Evolutionary conservation across 2,888 invertebrate genomes (phyloP).

Genomic region (Chalcis sispes): DNA sequence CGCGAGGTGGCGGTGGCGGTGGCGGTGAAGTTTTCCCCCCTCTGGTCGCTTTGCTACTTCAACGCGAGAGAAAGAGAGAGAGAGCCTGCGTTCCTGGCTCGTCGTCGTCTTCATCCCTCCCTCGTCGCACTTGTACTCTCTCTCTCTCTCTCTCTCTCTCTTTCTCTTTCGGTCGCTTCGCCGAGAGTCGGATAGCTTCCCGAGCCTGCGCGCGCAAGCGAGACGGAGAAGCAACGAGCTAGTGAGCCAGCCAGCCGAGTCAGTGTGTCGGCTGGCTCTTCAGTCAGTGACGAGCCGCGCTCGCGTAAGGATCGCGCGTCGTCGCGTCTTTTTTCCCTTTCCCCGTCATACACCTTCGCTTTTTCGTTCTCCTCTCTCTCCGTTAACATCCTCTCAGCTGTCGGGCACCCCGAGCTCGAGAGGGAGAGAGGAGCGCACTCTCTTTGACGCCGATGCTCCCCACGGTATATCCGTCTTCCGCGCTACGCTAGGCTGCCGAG

Average conservation of each 20-base stretch:
- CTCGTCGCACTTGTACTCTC: no score
- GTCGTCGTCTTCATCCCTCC: no score
- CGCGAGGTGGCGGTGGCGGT: constrained; percentile 14
- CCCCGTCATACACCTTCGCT: background rate
- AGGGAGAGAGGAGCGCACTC: background rate
- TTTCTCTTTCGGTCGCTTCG: background rate
- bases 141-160: constrained; percentile 22
- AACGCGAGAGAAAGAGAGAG: no score
- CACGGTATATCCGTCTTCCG: no score
- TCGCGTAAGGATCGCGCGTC: constrained; percentile 14
- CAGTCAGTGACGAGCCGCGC: constrained; percentile 53
- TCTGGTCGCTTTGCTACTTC: background rate
- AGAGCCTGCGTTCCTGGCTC: constrained; percentile 36
- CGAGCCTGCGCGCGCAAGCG: constrained; percentile 10
- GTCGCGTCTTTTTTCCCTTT: background rate
- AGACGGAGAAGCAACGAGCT: constrained; percentile 17
- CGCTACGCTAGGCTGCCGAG: no score
- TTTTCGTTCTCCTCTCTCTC: background rate
- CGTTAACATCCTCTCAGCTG: no score
- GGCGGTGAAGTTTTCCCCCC: constrained; percentile 1
- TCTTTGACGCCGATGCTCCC: no score
- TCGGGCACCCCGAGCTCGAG: background rate
- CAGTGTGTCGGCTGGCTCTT: constrained; percentile 39
- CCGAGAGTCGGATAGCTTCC: constrained; percentile 5
- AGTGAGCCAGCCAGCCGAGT: constrained; percentile 14